These are phyloP conservation scores for Synergus umbraculus DNA, from an alignment of 2,888 invertebrate genomes.

Conservation along the genomic window DNA sequence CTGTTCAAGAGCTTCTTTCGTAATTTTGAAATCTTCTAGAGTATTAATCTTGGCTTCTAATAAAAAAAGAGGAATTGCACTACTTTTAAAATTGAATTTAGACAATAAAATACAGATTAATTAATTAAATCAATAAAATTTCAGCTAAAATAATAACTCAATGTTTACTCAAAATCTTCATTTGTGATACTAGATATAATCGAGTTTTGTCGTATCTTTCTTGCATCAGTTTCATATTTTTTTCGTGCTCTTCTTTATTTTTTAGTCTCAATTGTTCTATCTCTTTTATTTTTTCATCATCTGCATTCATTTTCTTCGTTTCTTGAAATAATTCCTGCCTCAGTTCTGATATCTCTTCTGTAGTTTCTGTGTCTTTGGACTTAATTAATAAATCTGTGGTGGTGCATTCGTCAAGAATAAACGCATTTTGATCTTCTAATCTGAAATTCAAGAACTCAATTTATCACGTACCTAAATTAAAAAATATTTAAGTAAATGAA, in stretches of 20 bases:
- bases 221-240: slow-evolving; percentile 55
- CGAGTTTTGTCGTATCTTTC: slow-evolving; percentile 61
- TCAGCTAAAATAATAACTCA: slow-evolving; percentile 19
- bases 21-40: slow-evolving; percentile 68
- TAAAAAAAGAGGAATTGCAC: slow-evolving; percentile 1
- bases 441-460: slow-evolving; percentile 51
- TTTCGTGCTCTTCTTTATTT: slow-evolving; percentile 55
- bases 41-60: slow-evolving; percentile 68
- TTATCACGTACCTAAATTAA: not conserved
- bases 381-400: slow-evolving; percentile 54
- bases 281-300: slow-evolving; percentile 48
- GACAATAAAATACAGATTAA: slow-evolving; percentile 5
- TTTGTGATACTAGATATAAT: slow-evolving; percentile 59
- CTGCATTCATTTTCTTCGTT: slow-evolving; percentile 56
- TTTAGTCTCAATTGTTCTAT: slow-evolving; percentile 54
- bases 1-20: slow-evolving; percentile 56
- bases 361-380: slow-evolving; percentile 57
- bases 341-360: slow-evolving; percentile 59
- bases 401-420: slow-evolving; percentile 47
- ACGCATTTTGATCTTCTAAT: slow-evolving; percentile 63
- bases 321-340: slow-evolving; percentile 57
- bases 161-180: slow-evolving; percentile 68
- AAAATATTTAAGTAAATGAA: too few relatives aligned
- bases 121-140: not conserved
- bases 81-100: slow-evolving; percentile 2